These are phyloP conservation scores for Psittacara wagleri DNA, from an alignment of 2,113 vertebrate species.

Conservation along the genomic window DNA sequence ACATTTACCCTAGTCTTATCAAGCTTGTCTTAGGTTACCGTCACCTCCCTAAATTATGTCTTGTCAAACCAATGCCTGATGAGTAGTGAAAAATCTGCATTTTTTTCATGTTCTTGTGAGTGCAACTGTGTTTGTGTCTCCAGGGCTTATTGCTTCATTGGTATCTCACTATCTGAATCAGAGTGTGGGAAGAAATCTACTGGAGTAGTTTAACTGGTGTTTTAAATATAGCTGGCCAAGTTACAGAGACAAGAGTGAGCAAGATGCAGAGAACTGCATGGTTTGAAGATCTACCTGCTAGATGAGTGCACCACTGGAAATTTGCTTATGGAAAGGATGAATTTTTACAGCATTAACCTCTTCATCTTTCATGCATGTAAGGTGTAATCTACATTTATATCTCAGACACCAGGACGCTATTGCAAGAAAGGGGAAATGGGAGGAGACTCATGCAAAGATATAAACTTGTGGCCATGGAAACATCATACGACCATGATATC, in stretches of 20 bases:
- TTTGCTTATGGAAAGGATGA: neutral
- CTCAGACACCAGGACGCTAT: neutral
- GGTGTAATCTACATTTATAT: neutral
- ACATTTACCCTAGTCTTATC: neutral
- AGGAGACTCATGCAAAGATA: no score
- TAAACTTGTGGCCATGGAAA: neutral
- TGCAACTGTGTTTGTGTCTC: neutral
- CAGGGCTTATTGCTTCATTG: neutral
- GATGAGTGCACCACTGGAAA: neutral
- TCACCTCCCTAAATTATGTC: neutral
- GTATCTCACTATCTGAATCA: neutral
- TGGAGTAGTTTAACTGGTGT: neutral
- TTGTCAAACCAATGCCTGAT: neutral
- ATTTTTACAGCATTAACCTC: neutral
- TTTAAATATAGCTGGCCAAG: neutral
- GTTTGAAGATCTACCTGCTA: neutral
- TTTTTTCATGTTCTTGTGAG: neutral
- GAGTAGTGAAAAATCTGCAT: neutral
- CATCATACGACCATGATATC: neutral
- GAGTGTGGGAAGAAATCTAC: neutral
- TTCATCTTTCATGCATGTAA: neutral
- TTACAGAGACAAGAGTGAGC: neutral
- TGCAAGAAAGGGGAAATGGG: neutral
- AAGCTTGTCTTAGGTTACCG: neutral
- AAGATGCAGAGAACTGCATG: neutral